Base-by-base conservation (phyloP, 2,888 invertebrate species). In the Resseliella maxima region DNA sequence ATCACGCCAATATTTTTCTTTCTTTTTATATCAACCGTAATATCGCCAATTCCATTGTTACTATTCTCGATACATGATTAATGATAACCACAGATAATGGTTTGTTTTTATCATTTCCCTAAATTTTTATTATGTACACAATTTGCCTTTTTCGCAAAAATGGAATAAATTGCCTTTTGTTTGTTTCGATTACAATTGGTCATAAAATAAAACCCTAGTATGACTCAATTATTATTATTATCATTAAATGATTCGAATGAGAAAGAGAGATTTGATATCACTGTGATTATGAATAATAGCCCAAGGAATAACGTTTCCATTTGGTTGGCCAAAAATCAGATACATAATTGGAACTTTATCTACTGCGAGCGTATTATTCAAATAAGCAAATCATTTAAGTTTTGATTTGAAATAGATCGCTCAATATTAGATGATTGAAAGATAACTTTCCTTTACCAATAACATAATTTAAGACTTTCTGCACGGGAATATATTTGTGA, bases 81-180 rank as follows among this genome's bases (percentile, higher is more conserved):
- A 83, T 83, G 83, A 83, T 83, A 83, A 83, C 36, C 38, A n/a
- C n/a, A 36, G 83, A 83, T 83, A 83, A 83, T 83, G 83, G 83
- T 83, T 38, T 36, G 83, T 83, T 83, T 83, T 38, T 38, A 83
- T 83, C 83, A 83, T 83, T 83, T 83, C 38, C 0, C 83, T 38
- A 18, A 31, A 59, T 24, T 59, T 59, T 59, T 59, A 24, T 59
- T 59, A 24, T 59, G 27, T 59, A 59, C 72, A 72, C 72, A 72
- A 72, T 72, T 72, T 72, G 72, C 72, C 72, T 8, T 59, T 72
- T 72, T 8, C 46, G 18, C 46, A 50, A 3, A 18, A 31, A 0
- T 31, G 10, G 72, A 72, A 72, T 72, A 72, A 72, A 72, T 72
- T 72, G 35, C 35, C 72, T 72, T 72, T 72, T 31, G 72, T 72